A percentile compares a stretch with the other conserved stretches of the same genome.
These are phyloP conservation scores for Rotaria magnacalcarata DNA, from an alignment of 2,888 invertebrate species.

Conservation along the genomic window DNA sequence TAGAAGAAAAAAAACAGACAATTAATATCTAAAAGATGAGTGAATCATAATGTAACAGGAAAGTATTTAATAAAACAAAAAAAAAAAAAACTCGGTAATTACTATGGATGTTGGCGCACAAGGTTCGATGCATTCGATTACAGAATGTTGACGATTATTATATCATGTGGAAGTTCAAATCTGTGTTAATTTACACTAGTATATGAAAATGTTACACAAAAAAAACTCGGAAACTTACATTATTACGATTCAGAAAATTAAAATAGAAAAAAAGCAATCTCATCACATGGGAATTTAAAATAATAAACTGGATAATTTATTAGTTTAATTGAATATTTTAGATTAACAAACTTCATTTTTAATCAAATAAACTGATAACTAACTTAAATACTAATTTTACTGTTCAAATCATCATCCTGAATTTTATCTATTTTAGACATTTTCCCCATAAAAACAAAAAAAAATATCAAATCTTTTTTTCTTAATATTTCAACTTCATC, in stretches of 20 bases:
- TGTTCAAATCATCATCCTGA: too few species aligned
- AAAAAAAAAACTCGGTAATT: not conserved
- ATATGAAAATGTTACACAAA: not conserved
- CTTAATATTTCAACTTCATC: too few species aligned
- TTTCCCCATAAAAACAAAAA: too few species aligned
- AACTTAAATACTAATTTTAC: too few species aligned
- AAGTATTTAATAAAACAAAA: not conserved
- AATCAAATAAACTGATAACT: too few species aligned
- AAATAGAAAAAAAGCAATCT: too few species aligned
- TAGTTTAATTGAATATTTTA: too few species aligned
- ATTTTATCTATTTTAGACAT: too few species aligned
- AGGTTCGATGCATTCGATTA: not conserved
- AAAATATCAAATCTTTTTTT: too few species aligned
- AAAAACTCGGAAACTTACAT: not conserved
- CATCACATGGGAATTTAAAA: too few species aligned
- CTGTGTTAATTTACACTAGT: not conserved
- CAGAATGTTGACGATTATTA: not conserved
- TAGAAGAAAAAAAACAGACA: not conserved
- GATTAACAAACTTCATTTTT: too few species aligned
- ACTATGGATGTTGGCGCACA: not conserved
- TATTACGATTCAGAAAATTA: not conserved
- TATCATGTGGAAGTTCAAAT: not conserved
- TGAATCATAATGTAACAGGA: not conserved
- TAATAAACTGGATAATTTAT: too few species aligned
- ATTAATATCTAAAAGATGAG: conserved; percentile 3